Base-by-base conservation (phyloP, 2,888 invertebrate genomes). In the Drosophila nr. perissopoda region DNA sequence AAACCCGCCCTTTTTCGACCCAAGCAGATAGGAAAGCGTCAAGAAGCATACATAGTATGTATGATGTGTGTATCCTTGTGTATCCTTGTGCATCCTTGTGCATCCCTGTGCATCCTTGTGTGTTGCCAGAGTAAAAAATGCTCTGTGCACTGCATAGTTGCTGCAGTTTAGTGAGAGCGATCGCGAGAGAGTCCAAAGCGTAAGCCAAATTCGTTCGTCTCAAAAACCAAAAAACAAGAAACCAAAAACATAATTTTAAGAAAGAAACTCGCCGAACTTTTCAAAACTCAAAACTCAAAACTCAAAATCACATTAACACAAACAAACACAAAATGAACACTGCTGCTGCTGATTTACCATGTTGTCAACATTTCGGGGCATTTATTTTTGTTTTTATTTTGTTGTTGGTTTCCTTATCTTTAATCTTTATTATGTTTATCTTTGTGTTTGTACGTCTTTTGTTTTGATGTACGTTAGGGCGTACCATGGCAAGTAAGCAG, bases 271-370 rank as follows among this genome's bases (percentile, higher is more conserved):
- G 13, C 54, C 49, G 34, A 48, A 66, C 18, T 36, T 53, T 34
- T 40, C 45, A 31, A 51, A 36, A 45, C 36, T 53, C 45, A 36
- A 54, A 36, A 45, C 40, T 53, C 45, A 36, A 54, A 36, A 45
- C 40, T 53, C 64, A 45, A 58, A 54, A 31, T 49, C 48, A 48
- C 53, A 49, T 16, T 36, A 13, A 63, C 53, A 68, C 11, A 34
- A 31, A 64, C 42, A 53, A 13, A 64, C 10, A 64, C 40, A 60
- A 29, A 27, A 5, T 25, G 56, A 13, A 64, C 13, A 63, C 56
- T 45, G 56, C 62, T 59, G 51, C 57, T 64, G 51, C 65, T 66
- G 80, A 80, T 80, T 78, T 78, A 72, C 76, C 80, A 78, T 78
- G 79, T 78, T 77, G 79, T 69, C 76, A 60, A 65, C 34, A 57